A percentile compares a stretch with the other conserved stretches of the same genome.
These are phyloP conservation scores for Notolepis coatsorum DNA, from an alignment of 2,797 vertebrate species.

Conservation along the genomic window DNA sequence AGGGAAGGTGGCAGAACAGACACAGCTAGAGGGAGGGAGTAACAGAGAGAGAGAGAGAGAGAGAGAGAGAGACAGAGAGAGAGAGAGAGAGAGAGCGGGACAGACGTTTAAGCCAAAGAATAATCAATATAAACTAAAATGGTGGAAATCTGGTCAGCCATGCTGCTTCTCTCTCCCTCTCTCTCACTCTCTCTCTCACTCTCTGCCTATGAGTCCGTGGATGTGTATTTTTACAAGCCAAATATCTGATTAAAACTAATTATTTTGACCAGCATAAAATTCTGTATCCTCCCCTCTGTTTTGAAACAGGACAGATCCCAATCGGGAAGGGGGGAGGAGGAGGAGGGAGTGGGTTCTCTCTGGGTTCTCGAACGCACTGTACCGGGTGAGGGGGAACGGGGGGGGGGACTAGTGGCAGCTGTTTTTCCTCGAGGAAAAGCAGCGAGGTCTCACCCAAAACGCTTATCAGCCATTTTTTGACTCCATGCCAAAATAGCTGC, in stretches of 20 bases:
- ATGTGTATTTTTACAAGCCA: too few relatives aligned
- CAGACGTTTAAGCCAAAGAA: constrained; percentile 56
- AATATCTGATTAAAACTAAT: too few relatives aligned
- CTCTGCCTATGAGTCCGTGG: background rate
- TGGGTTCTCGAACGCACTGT: constrained; percentile 71
- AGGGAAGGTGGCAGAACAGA: constrained; percentile 68
- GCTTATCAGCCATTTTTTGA: constrained; percentile 86
- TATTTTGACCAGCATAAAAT: too few relatives aligned
- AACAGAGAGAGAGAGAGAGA: constrained; percentile 55
- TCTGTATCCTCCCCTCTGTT: background rate
- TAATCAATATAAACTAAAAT: constrained; percentile 78
- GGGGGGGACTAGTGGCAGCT: constrained; percentile 77
- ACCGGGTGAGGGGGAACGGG: constrained; percentile 27
- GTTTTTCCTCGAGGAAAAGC: constrained; percentile 83
- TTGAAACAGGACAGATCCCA: constrained; percentile 33
- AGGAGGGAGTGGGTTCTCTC: constrained; percentile 14
- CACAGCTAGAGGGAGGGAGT: constrained; percentile 48
- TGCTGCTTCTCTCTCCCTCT: constrained; percentile 30
- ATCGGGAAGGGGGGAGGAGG: too few relatives aligned
- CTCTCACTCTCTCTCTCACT: constrained; percentile 9
- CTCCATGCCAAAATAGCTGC: constrained; percentile 83
- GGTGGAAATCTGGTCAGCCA: constrained; percentile 58
- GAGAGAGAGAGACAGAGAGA: constrained; percentile 34
- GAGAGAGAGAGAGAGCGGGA: constrained; percentile 33
- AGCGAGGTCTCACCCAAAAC: constrained; percentile 82